Base-by-base conservation (phyloP, 2,113 vertebrate species). In the Ornithorhynchus anatinus region DNA sequence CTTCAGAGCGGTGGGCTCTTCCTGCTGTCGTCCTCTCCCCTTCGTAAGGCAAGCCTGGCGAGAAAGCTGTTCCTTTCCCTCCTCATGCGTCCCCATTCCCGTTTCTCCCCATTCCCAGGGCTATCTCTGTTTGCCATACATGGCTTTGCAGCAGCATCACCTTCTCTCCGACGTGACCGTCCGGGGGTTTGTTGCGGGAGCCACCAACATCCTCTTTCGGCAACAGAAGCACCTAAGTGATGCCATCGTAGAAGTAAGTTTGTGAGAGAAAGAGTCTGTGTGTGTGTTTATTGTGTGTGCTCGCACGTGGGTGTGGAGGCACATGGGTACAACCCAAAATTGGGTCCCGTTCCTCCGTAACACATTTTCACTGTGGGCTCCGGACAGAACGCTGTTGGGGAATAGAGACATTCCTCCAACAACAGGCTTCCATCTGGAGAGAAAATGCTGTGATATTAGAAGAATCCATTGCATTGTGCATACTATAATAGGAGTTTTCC, bases 121-220 rank as follows among this genome's bases (percentile, higher is more conserved):
- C 27, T 99, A 99, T 90, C 93, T 99, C 65, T 99, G 97, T 50
- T 88, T 99, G 86, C 98, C 98, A 0, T 99, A 99, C 80, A 99
- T 99, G 97, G 98, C 98, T 0, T 84, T 99, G 87, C 98, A 99
- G 92, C 98, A 99, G 88, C 97, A 99, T 78, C 97, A 99, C 57
- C 96, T 99, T 47, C 94, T 99, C 40, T 99, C 96, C 0, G 97
- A 99, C 36, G 95, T 99, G 37, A 89, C 94, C 0, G 92, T 99
- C 17, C 95, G 97, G 0, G 97, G 97, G 75, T 99, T 98, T 38
- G 96, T 99, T 19, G 97, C 97, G 0, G 98, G 98, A 73, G 98
- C 97, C 2, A 99, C 98, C 82, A 99, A 99, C 79, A 95, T 99
- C 88, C 95, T 99, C 53, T 99, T 99, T 84, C 95, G 94, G 3